Base-by-base conservation (phyloP, 2,113 vertebrate species). In the Otis tarda region DNA sequence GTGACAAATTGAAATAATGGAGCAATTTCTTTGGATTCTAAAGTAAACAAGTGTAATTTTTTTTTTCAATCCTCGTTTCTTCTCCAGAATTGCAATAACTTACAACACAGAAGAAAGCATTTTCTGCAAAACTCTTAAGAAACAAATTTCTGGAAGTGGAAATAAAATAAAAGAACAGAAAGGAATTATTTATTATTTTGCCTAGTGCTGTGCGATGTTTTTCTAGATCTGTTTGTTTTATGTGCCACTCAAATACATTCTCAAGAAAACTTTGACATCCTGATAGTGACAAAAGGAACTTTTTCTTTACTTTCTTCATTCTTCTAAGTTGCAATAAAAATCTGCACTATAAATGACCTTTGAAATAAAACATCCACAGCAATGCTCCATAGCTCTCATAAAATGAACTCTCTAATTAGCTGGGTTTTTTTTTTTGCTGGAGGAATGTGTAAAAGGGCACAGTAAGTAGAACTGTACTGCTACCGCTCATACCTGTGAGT, bases 281-380 rank as follows among this genome's bases (percentile, higher is more conserved):
- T 69, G 15, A 18, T 12, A 63, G n/a, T 39, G 14, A 87, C 35
- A 83, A 78, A 89, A 65, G 25, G 17, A 39, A 41, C 18, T 78
- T 87, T 50, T 20, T 60, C 71, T 83, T 79, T 57, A n/a, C 19
- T n/a, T 87, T 87, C 91, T 88, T 85, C 6, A 0, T 86, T 61
- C 28, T 61, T 49, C 55, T 65, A 49, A 71, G 3, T 52, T 60
- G 24, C 45, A 83, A 49, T 79, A 90, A 89, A 89, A 87, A 19
- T 57, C 59, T 93, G 30, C 35, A 50, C 59, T 68, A 41, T 76
- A 87, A 87, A 78, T 85, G 49, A 95, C 61, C 87, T 95, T 88
- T 90, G 89, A 86, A 93, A 93, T 95, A 69, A 88, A 88, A 76
- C 28, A 80, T 52, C n/a, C 27, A 57, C 53, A 73, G 31, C 31